These are phyloP conservation scores for Myiotriccus ornatus DNA, from an alignment of 2,797 vertebrate species.

Conservation along the genomic window DNA sequence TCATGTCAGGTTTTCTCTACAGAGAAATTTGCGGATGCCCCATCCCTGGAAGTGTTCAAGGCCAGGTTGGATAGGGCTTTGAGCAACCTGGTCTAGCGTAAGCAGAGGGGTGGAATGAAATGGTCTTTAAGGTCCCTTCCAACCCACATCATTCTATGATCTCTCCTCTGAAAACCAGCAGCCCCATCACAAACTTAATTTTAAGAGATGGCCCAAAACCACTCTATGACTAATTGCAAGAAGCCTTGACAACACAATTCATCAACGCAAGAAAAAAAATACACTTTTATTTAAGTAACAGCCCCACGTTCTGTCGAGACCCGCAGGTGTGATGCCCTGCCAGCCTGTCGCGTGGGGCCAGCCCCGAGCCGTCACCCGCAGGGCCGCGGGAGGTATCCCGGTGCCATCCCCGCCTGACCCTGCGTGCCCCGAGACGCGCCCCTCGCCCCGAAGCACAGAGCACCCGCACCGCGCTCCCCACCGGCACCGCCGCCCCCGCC, in stretches of 20 bases:
- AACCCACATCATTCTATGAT: neutral
- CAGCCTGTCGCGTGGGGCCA: accelerated
- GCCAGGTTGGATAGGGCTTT: neutral
- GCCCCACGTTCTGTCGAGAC: neutral
- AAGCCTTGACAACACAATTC: neutral
- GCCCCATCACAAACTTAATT: neutral
- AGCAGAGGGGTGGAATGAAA: neutral
- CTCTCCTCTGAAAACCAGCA: neutral
- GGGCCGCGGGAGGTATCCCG: accelerated
- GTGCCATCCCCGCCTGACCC: neutral
- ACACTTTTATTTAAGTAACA: neutral
- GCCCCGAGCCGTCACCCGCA: neutral
- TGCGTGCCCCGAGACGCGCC: accelerated
- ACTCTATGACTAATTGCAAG: neutral
- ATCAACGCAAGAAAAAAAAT: accelerated
- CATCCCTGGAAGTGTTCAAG: neutral
- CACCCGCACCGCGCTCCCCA: accelerated
- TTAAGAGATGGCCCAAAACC: accelerated
- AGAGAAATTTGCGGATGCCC: neutral
- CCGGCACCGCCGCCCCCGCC: neutral
- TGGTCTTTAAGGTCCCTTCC: neutral
- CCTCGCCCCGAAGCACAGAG: accelerated
- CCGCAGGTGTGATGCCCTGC: accelerated
- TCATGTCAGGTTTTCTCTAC: neutral
- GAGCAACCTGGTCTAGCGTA: neutral